Evolutionary conservation across 2,797 vertebrate species (phyloP).

Genomic region (Lepus townsendii): DNA sequence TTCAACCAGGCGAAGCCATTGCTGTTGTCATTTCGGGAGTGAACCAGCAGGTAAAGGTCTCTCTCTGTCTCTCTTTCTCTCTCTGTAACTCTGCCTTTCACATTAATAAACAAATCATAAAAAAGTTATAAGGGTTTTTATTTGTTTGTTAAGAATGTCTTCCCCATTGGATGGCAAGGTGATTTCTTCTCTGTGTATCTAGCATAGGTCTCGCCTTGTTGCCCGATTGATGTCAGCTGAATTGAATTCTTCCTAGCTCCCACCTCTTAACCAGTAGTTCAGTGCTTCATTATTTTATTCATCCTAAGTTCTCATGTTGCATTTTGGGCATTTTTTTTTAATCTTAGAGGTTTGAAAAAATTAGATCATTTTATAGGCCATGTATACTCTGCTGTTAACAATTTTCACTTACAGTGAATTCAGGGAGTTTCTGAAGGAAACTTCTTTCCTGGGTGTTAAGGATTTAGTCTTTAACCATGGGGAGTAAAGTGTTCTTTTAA

Average conservation of each 20-base stretch:
- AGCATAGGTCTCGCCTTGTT: neutral
- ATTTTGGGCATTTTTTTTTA: neutral
- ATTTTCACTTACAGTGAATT: conserved; percentile 26
- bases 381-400: neutral
- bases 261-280: neutral
- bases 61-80: too few relatives aligned
- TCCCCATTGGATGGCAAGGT: neutral
- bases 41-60: too few relatives aligned
- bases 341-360: neutral
- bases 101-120: too few relatives aligned
- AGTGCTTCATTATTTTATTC: neutral
- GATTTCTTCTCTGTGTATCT: neutral
- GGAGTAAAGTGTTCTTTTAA: conserved; percentile 3
- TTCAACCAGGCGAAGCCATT: too few relatives aligned
- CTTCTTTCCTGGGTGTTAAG: neutral
- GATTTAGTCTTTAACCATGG: neutral
- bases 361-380: neutral
- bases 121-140: too few relatives aligned
- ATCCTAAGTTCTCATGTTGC: neutral
- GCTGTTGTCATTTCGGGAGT: too few relatives aligned
- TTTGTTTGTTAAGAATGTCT: neutral
- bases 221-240: neutral
- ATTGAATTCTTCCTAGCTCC: neutral
- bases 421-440: neutral
- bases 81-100: too few relatives aligned